Evolutionary conservation across 2,888 invertebrate species (phyloP), one percentile per base, ranked within the genome.

Genomic region (Coelinius sp.): DNA sequence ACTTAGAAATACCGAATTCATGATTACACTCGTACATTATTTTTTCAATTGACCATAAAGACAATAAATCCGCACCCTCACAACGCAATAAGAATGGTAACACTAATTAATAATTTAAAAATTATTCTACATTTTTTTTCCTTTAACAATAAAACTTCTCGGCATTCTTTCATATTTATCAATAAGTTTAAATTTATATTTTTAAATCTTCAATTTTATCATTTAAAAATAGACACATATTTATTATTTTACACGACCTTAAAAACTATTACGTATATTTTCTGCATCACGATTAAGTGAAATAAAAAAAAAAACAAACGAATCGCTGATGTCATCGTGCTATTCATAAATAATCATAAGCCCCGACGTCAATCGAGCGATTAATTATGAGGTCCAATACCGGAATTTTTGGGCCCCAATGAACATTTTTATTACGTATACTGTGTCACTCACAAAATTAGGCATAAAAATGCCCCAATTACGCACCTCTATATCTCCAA

Each of bases 221-320:
- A 78, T 86, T 86, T 84, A 85, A 87, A 87, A 87, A 87, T 87
- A 87, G 86, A 86, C 85, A 85, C 83, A 86, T 84, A 81, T 82
- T 78, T 77, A 77, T 82, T 83, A 82, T 79, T 81, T 59, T 80
- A 82, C 80, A 75, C 73, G 82, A 78, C 73, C 83, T 83, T 84
- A 83, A 83, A 75, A 63, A 78, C 85, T 87, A 87, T 87, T 87
- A 87, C 87, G 87, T 87, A 88, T 88, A 86, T 87, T 74, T 75
- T 80, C 84, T 81, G 46, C 46, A 88, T 87, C 87, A 87, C 87
- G 85, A 82, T 85, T 82, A 79, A 81, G 76, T 76, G 65, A 63
- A 70, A 69, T 14, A 2, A 44, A 49, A 20, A 20, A 8, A 8
- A 17, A 20, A 49, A 49, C n/a, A n/a, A 44, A 44, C 1, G 3